Evolutionary conservation across 2,888 invertebrate species (phyloP).

Genomic region (Parasteatoda lunata): DNA sequence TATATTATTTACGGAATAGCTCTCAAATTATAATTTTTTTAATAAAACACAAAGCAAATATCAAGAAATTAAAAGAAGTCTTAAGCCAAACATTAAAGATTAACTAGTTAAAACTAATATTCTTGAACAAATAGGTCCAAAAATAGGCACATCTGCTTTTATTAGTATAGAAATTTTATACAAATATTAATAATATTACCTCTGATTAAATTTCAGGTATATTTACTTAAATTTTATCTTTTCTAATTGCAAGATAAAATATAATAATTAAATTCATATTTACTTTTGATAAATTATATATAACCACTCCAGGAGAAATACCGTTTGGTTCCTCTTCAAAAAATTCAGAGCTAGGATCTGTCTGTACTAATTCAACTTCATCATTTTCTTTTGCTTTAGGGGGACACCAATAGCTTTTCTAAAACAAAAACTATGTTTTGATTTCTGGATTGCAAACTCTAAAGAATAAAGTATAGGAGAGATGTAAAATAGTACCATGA

Average conservation of each 20-base stretch:
- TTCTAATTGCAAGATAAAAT: background rate
- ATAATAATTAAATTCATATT: background rate
- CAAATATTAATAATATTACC: background rate
- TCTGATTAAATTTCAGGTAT: background rate
- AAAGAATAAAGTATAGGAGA: background rate
- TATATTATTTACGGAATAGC: too few species aligned
- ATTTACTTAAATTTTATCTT: too few species aligned
- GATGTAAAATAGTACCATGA: slow-evolving; percentile 77
- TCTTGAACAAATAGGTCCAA: too few species aligned
- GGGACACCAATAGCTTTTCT: slow-evolving; percentile 57
- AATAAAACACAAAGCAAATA: too few species aligned
- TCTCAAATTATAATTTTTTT: too few species aligned
- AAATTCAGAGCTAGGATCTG: slow-evolving; percentile 40
- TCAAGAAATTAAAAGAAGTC: too few species aligned
- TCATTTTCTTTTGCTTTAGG: background rate
- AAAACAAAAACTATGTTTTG: background rate
- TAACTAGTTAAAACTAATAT: background rate
- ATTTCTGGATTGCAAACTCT: background rate
- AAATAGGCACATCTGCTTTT: background rate
- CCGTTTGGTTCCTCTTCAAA: slow-evolving; percentile 75
- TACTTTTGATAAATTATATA: slow-evolving; percentile 72
- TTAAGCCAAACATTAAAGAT: too few species aligned
- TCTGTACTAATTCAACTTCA: background rate
- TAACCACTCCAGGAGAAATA: slow-evolving; percentile 74
- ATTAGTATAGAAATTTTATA: background rate